phyloP scores from a whole-genome alignment of 2,113 vertebrate species.

The Apodemus sylvaticus region DNA sequence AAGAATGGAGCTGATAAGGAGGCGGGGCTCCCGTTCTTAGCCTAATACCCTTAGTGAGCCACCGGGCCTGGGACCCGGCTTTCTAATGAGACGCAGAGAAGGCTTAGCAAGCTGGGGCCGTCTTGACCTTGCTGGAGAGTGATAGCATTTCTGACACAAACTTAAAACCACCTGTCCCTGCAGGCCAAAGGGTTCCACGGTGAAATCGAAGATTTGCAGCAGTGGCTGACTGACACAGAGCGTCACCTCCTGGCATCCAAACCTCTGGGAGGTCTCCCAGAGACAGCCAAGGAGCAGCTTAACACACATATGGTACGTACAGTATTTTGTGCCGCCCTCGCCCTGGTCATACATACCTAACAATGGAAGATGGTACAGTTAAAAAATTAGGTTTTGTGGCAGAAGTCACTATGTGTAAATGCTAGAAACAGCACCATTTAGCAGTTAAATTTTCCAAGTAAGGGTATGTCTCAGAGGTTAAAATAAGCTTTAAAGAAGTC shows the following conservation, averaged over 20 bases:
- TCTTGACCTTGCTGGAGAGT: neutral
- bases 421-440: neutral
- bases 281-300: slow-evolving; percentile 98
- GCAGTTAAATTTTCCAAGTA: slow-evolving; percentile 17
- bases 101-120: neutral
- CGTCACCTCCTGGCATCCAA: slow-evolving; percentile 97
- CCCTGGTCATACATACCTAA: slow-evolving; percentile 63
- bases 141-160: neutral
- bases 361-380: slow-evolving; percentile 11
- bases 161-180: slow-evolving; percentile 67
- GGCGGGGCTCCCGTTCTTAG: neutral
- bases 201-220: slow-evolving; percentile 98
- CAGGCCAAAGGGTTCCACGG: slow-evolving; percentile 99
- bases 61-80: neutral
- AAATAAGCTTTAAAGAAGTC: slow-evolving; percentile 8
- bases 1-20: slow-evolving; percentile 16
- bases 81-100: neutral
- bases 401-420: slow-evolving; percentile 50
- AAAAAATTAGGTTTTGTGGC: slow-evolving; percentile 50
- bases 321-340: slow-evolving; percentile 84
- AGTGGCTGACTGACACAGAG: slow-evolving; percentile 98
- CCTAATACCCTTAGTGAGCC: neutral
- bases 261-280: slow-evolving; percentile 98
- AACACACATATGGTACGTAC: slow-evolving; percentile 96
- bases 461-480: slow-evolving; percentile 28